phyloP scores from a whole-genome alignment of 2,797 vertebrate species.

The Cottoperca gobio region DNA sequence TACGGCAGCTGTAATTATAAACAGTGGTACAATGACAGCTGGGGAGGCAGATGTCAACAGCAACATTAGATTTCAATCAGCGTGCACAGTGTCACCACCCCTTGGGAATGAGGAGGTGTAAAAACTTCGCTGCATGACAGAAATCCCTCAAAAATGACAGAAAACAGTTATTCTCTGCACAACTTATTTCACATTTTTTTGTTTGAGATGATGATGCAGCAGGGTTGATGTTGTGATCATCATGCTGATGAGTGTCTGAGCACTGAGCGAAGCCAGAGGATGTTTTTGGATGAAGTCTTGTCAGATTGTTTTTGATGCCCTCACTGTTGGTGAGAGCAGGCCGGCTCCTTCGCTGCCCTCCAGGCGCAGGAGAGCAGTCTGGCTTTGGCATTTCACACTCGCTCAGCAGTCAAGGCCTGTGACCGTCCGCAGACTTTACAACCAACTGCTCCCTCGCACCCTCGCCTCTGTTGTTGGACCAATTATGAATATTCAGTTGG shows the following conservation, averaged over 20 bases:
- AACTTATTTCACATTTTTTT: slow-evolving; percentile 29
- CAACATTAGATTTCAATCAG: slow-evolving; percentile 81
- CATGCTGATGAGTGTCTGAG: slow-evolving; percentile 25
- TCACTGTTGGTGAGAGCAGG: slow-evolving; percentile 60
- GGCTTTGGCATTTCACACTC: slow-evolving; percentile 88
- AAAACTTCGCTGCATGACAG: slow-evolving; percentile 40
- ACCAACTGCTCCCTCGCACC: slow-evolving; percentile 85
- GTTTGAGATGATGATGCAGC: slow-evolving; percentile 12
- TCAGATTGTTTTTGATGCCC: slow-evolving; percentile 78
- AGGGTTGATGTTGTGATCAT: slow-evolving; percentile 40
- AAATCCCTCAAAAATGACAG: slow-evolving; percentile 23
- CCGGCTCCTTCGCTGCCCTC: slow-evolving; percentile 70
- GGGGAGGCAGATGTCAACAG: slow-evolving; percentile 82
- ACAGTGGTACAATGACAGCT: slow-evolving; percentile 77
- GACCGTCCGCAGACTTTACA: slow-evolving; percentile 84
- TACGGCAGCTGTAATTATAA: slow-evolving; percentile 80
- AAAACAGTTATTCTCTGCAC: slow-evolving; percentile 25
- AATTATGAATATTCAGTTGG: slow-evolving; percentile 92
- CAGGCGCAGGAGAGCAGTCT: slow-evolving; percentile 76
- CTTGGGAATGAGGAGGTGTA: slow-evolving; percentile 69
- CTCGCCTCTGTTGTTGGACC: slow-evolving; percentile 90
- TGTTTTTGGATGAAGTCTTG: slow-evolving; percentile 67
- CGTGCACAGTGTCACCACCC: slow-evolving; percentile 69
- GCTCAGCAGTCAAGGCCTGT: slow-evolving; percentile 86
- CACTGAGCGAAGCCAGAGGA: slow-evolving; percentile 51